These are phyloP conservation scores for Orussus abietinus DNA, from an alignment of 1,140 invertebrate genomes.

Conservation along the genomic window DNA sequence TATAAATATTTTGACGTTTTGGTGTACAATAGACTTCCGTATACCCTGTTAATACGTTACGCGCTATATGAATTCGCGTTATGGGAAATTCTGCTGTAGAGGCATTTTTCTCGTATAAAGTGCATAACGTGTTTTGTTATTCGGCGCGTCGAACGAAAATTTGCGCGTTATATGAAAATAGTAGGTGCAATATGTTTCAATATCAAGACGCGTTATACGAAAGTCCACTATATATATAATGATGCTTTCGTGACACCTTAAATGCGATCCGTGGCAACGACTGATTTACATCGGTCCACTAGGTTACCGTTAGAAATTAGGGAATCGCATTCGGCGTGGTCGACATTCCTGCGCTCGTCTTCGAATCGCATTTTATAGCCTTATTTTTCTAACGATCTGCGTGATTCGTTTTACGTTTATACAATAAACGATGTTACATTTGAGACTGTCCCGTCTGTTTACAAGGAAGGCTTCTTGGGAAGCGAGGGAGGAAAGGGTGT, in stretches of 20 bases:
- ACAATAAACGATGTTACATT: conserved; percentile 29
- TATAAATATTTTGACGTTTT: too few relatives aligned
- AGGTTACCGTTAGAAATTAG: conserved; percentile 22
- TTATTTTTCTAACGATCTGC: conserved; percentile 38
- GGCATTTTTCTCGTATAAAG: too few relatives aligned
- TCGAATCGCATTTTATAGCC: conserved; percentile 31
- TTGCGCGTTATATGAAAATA: too few relatives aligned
- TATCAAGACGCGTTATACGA: background rate
- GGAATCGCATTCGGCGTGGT: conserved; percentile 26
- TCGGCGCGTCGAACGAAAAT: too few relatives aligned
- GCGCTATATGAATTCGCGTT: too few relatives aligned
- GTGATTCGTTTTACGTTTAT: conserved; percentile 30
- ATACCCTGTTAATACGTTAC: too few relatives aligned
- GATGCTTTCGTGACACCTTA: conserved; percentile 10
- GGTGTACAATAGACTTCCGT: too few relatives aligned
- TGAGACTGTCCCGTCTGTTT: conserved; percentile 10
- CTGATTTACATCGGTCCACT: conserved; percentile 9
- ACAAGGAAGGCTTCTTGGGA: background rate
- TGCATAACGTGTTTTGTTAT: too few relatives aligned
- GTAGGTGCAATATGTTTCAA: background rate
- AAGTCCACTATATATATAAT: conserved; percentile 3
- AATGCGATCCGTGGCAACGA: background rate
- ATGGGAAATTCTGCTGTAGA: too few relatives aligned
- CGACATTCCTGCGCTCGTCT: conserved; percentile 19
- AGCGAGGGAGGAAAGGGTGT: background rate